Evolutionary conservation across 2,888 invertebrate genomes (phyloP), one percentile per base, ranked within the genome.

Genomic region (Melinaea menophilus): DNA sequence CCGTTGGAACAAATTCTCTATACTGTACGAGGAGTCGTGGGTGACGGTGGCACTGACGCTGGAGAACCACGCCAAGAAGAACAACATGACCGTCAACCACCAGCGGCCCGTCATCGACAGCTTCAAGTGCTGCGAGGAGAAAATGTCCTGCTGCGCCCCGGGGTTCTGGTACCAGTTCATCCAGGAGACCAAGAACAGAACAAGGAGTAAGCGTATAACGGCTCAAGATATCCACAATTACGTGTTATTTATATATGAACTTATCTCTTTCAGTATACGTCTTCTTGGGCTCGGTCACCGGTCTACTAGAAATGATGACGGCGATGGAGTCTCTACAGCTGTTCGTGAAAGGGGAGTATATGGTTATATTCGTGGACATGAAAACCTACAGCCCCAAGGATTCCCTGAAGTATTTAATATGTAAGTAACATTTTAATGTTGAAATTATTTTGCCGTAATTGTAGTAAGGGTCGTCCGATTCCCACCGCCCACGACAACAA

Each of bases 331-430:
- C 95, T 45, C 92, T 95, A 54, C 95, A 97, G 71, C 87, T 98
- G 64, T 95, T 98, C 79, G 95, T 95, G 62, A 95, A 96, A 69
- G 98, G 98, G 34, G 97, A 98, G 81, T 99, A 99, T 85, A 95
- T 98, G 92, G 96, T 99, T 67, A 97, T 99, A 79, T 96, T 96
- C 83, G 96, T 98, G 22, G 98, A 98, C 81, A 96, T 95, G 94
- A 95, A 95, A 92, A 95, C 95, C n/a, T 96, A 96, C 82, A 93
- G 95, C 22, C 92, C 92, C 0, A 91, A 90, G 76, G 95, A 95
- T 81, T 94, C 95, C 54, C 90, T 93, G 76, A 95, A 95, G 84
- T 97, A 96, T 91, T 91, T 96, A 76, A 95, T 95, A 92, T 95
- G 95, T 95, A 84, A 93, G 94, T 92, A 72, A 58, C n/a, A 22